Base-by-base conservation (phyloP, 2,113 vertebrate genomes). In the Epinephelus cyanopodus region DNA sequence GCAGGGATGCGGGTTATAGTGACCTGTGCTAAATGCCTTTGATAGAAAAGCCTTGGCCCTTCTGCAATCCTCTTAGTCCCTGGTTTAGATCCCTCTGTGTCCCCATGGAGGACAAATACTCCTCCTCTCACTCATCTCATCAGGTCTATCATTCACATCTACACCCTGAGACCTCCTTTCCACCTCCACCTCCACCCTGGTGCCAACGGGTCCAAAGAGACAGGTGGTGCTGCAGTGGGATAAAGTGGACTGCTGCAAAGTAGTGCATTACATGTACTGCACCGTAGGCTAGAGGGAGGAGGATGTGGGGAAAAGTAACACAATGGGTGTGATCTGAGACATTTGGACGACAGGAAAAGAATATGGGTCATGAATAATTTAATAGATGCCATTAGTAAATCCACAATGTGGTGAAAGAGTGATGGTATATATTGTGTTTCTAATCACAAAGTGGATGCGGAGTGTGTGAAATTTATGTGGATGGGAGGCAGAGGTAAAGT, bases 11-110 rank as follows among this genome's bases (percentile, higher is more conserved):
- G 89, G 90, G 91, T 93, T 87, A 88, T 89, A 83, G 85, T 89
- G 88, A 92, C 91, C 92, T 92, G 86, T 53, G 77, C 83, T 94
- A 92, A 95, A 92, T 76, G 90, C 76, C 82, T 91, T 82, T 93
- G 86, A 91, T 91, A 90, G 89, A 92, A 94, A 95, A 94, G 91
- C 93, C 72, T 91, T 50, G 85, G 84, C 56, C 85, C 83, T 86
- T 50, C 61, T 81, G 75, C 83, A 95, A 95, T 96, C 95, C 92
- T 94, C 93, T 96, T 95, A 96, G 65, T 87, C 75, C 70, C 57
- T 92, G 81, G 84, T 69, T 88, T 85, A 92, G 91, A 94, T 90
- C 90, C 91, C 83, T 89, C 83, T 76, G 78, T 84, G 91, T 86
- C 89, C 88, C 81, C 6, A 25, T 79, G 77, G 79, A 93, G 90